Percentiles rank a stretch among this genome's conserved stretches.
These are phyloP conservation scores for Epicauta chinensis DNA, from an alignment of 1,140 invertebrate species.

Conservation along the genomic window DNA sequence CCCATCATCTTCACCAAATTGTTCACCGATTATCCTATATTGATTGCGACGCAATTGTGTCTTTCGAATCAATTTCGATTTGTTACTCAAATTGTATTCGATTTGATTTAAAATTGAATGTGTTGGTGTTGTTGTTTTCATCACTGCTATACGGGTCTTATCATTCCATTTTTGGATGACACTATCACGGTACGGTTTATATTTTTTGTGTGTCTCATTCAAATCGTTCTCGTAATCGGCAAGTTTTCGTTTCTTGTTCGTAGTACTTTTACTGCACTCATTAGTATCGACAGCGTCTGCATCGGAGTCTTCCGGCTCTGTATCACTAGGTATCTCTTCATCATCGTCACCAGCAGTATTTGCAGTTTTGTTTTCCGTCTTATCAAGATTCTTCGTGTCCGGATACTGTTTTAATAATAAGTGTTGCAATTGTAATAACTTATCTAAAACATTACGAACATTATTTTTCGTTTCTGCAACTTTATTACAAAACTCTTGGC, in stretches of 20 bases:
- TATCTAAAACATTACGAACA: conserved; percentile 55
- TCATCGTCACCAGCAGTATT: conserved; percentile 42
- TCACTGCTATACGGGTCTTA: conserved; percentile 68
- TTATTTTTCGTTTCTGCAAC: conserved; percentile 48
- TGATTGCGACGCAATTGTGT: conserved; percentile 76
- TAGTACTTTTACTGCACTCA: conserved; percentile 36
- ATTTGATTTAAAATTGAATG: conserved; percentile 82
- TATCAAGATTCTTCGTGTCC: conserved; percentile 51
- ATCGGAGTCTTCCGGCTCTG: conserved; percentile 43
- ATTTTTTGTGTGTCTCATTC: conserved; percentile 54
- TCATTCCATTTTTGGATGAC: conserved; percentile 90
- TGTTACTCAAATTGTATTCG: conserved; percentile 75
- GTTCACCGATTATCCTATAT: conserved; percentile 65
- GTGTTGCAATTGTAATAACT: conserved; percentile 57
- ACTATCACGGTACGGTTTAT: conserved; percentile 65
- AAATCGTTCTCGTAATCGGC: conserved; percentile 59
- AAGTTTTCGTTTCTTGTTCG: conserved; percentile 54
- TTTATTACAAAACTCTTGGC: conserved; percentile 49
- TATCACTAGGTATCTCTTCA: conserved; percentile 48
- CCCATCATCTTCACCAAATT: conserved; percentile 32
- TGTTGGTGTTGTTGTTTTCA: conserved; percentile 53
- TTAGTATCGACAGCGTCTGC: conserved; percentile 26
- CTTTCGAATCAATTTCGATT: conserved; percentile 64
- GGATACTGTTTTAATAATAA: conserved; percentile 56
- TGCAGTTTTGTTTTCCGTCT: conserved; percentile 23